Conservation (phyloP, 35 echinoderm and acorn worm genomes). For the Eucidaris tribuloides region DNA sequence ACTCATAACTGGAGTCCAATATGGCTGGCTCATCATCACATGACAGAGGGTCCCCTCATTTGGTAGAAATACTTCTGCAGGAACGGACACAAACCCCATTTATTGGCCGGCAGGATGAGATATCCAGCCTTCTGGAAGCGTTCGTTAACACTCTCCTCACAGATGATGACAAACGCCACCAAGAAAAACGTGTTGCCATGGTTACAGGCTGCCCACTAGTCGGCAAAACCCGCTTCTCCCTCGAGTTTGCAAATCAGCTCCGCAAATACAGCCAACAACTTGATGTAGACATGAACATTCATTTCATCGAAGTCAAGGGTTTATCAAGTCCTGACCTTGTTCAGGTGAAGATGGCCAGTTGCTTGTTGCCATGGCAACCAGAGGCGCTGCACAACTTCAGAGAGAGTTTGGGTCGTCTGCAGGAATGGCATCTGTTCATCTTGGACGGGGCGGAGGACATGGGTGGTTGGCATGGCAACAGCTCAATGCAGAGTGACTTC, state of each 20-base stretch:
- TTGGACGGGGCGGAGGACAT: slow-evolving; percentile 13
- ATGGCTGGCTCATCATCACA: no score
- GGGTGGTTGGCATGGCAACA: no score
- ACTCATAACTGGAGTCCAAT: no score
- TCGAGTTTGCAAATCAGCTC: not conserved
- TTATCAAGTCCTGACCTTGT: not conserved
- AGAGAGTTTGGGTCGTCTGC: not conserved
- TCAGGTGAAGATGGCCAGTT: not conserved
- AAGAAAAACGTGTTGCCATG: not conserved
- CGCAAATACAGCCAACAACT: not conserved
- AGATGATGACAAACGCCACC: not conserved
- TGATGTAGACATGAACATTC: not conserved
- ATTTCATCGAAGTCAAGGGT: not conserved
- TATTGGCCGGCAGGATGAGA: not conserved
- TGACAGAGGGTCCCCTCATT: no score
- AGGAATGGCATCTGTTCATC: slow-evolving; percentile 24
- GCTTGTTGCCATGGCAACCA: slow-evolving; percentile 3
- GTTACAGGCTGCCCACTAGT: slow-evolving; percentile 1
- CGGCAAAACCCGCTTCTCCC: not conserved
- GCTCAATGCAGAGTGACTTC: not conserved
- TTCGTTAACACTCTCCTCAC: not conserved
- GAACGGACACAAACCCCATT: not conserved
- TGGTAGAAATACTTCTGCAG: not conserved
- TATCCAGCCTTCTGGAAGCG: not conserved
- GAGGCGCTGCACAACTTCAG: not conserved